A percentile compares a stretch with the other conserved stretches of the same genome.
Evolutionary conservation across 1,140 invertebrate species (phyloP).

Genomic region (Mylabris phalerata): DNA sequence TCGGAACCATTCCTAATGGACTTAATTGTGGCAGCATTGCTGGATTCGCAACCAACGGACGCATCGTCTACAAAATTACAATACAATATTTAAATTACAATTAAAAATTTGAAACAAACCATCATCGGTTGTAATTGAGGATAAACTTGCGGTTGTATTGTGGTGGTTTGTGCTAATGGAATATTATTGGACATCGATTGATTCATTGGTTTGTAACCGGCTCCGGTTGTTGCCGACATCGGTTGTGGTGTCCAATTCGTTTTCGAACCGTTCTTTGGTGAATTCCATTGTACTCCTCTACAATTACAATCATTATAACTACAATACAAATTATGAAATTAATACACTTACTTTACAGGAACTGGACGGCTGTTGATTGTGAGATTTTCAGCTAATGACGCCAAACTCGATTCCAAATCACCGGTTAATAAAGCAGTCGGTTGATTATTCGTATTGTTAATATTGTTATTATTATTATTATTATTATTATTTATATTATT

Average conservation of each 20-base stretch:
- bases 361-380: constrained; percentile 76
- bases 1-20: constrained; percentile 26
- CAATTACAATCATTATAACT: constrained; percentile 11
- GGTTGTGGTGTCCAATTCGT: constrained; percentile 72
- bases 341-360: constrained; percentile 60
- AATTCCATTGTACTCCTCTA: constrained; percentile 70
- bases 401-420: constrained; percentile 86
- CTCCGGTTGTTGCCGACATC: constrained; percentile 75
- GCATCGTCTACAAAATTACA: constrained; percentile 29
- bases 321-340: not conserved
- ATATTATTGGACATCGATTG: constrained; percentile 32
- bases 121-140: constrained; percentile 32
- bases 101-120: constrained; percentile 17
- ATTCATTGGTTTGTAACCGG: constrained; percentile 80
- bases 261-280: constrained; percentile 75
- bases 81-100: not conserved
- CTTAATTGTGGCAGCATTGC: constrained; percentile 30
- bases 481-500: constrained; percentile 26
- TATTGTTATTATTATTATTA: constrained; percentile 34
- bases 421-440: constrained; percentile 70
- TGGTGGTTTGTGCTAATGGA: constrained; percentile 20
- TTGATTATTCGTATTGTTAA: constrained; percentile 42
- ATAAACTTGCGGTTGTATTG: constrained; percentile 18
- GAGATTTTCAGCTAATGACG: constrained; percentile 84
- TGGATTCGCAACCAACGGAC: constrained; percentile 31